phyloP scores from a whole-genome alignment of 2,888 invertebrate species.

The Plebejus argus region DNA sequence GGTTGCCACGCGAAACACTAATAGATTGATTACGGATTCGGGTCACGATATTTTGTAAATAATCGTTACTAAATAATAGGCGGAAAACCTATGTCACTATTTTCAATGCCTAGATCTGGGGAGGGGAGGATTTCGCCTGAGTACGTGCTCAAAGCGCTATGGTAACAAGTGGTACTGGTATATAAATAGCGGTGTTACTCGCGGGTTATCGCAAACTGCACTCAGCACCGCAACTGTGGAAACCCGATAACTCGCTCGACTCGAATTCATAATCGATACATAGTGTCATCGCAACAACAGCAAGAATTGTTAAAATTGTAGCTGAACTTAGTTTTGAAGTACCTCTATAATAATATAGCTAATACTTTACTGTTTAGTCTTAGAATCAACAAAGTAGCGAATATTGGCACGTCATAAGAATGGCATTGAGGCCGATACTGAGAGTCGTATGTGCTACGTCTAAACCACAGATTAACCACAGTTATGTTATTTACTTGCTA shows the following conservation, averaged over 20 bases:
- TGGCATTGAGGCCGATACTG: slow-evolving; percentile 20
- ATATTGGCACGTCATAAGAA: slow-evolving; percentile 12
- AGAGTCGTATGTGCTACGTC: background rate
- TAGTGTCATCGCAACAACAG: background rate
- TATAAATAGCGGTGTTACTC: slow-evolving; percentile 46
- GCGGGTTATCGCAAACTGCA: slow-evolving; percentile 45
- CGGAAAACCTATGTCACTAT: too few species aligned
- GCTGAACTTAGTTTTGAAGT: too few species aligned
- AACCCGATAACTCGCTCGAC: slow-evolving; percentile 24
- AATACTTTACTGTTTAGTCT: background rate
- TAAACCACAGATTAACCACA: background rate
- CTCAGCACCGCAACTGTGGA: slow-evolving; percentile 37
- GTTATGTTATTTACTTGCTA: too few species aligned
- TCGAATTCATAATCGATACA: background rate
- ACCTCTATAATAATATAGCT: background rate
- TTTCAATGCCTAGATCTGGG: background rate
- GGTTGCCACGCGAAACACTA: too few species aligned
- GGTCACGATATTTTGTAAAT: too few species aligned
- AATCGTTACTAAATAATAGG: too few species aligned
- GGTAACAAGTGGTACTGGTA: slow-evolving; percentile 30
- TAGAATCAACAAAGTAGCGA: background rate
- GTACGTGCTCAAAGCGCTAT: background rate
- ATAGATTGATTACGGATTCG: too few species aligned
- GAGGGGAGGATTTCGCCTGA: background rate
- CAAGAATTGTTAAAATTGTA: too few species aligned